Percentiles rank a stretch among this genome's conserved stretches.
Evolutionary conservation across 1,140 invertebrate genomes (phyloP).

Genomic region (Cotesia glomerata): DNA sequence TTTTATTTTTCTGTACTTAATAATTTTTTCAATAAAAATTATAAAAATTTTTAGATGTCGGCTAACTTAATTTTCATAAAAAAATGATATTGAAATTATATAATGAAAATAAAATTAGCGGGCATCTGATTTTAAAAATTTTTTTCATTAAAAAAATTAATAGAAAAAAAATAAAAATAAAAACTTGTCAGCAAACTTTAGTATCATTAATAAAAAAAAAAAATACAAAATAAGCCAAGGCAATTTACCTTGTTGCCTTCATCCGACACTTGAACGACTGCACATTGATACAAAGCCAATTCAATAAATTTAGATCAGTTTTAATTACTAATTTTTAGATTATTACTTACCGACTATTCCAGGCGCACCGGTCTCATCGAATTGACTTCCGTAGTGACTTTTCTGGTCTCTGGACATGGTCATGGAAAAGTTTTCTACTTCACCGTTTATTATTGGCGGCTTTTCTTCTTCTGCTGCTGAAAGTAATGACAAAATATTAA

Average conservation of each 20-base stretch:
- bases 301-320: conserved; percentile 19
- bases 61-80: too few relatives aligned
- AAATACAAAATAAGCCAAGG: conserved; percentile 9
- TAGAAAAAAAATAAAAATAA: too few relatives aligned
- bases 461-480: conserved; percentile 39
- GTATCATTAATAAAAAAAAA: background rate
- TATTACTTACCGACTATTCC: conserved; percentile 65
- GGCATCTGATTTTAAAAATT: too few relatives aligned
- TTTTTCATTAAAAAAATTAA: too few relatives aligned
- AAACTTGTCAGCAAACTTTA: background rate
- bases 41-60: too few relatives aligned
- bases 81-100: too few relatives aligned
- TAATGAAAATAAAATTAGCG: too few relatives aligned
- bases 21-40: too few relatives aligned
- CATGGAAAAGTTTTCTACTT: conserved; percentile 71
- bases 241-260: conserved; percentile 48
- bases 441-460: conserved; percentile 46
- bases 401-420: conserved; percentile 75
- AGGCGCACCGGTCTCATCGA: conserved; percentile 58
- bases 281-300: conserved; percentile 41
- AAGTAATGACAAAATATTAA: background rate
- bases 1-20: too few relatives aligned
- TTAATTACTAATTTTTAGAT: background rate
- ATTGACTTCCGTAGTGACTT: conserved; percentile 77
- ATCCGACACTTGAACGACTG: conserved; percentile 57